These are phyloP conservation scores for Limnephilus auricula DNA, from an alignment of 2,888 invertebrate genomes.

Conservation along the genomic window DNA sequence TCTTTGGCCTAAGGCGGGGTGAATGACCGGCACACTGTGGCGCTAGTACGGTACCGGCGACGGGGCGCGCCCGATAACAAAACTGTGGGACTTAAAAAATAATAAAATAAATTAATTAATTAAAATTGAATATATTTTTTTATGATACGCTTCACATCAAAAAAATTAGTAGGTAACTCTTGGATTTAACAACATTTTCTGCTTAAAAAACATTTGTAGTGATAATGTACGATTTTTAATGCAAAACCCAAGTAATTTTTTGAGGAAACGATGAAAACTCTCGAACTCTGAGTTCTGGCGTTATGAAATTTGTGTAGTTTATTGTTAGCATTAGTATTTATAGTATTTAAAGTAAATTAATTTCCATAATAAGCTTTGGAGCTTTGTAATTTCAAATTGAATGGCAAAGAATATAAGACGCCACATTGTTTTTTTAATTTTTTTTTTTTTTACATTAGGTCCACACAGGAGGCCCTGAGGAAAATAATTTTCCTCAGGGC, in stretches of 20 bases:
- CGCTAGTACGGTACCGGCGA: not conserved
- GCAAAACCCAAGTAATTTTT: not conserved
- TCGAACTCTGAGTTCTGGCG: not conserved
- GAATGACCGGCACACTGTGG: not conserved
- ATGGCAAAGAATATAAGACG: too few species aligned
- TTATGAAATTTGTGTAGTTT: not conserved
- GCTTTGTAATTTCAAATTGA: not conserved
- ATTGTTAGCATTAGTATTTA: not conserved
- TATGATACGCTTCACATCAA: too few species aligned
- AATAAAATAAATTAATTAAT: not conserved
- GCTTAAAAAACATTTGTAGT: not conserved
- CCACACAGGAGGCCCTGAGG: too few species aligned
- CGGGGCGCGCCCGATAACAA: not conserved
- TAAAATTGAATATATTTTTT: not conserved
- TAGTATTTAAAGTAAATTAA: not conserved
- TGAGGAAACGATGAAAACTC: not conserved
- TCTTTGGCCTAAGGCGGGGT: not conserved
- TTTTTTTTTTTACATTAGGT: too few species aligned
- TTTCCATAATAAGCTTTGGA: not conserved
- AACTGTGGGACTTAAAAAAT: not conserved
- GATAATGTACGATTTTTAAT: not conserved
- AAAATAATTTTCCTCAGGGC: too few species aligned
- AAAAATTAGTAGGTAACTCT: not conserved
- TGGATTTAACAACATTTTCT: not conserved
- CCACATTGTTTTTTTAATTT: too few species aligned